These are phyloP conservation scores for Fopius arisanus DNA, from an alignment of 1,140 invertebrate species.

Conservation along the genomic window DNA sequence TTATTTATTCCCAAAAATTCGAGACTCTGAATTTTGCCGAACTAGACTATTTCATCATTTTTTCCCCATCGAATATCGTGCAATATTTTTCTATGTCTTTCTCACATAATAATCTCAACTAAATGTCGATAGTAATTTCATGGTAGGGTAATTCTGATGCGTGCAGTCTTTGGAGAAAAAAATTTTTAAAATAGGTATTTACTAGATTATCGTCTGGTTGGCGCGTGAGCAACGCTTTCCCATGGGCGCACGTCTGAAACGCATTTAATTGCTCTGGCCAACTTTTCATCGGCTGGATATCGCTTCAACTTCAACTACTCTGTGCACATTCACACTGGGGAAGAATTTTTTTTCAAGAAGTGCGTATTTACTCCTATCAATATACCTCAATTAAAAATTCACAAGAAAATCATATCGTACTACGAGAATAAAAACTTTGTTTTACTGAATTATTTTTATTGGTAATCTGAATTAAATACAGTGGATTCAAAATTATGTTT, in stretches of 20 bases:
- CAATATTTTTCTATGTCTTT: background rate
- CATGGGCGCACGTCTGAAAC: slow-evolving; percentile 31
- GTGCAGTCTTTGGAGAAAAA: slow-evolving; percentile 17
- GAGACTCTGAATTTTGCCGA: too few species aligned
- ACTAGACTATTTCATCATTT: too few species aligned
- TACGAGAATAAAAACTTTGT: too few species aligned
- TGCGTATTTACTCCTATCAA: too few species aligned
- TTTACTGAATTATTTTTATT: too few species aligned
- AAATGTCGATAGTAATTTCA: slow-evolving; percentile 14
- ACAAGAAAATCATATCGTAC: too few species aligned
- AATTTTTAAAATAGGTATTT: slow-evolving; percentile 7
- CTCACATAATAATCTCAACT: background rate
- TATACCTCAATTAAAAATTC: too few species aligned
- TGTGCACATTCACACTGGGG: background rate
- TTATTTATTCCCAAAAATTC: too few species aligned
- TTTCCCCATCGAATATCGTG: background rate
- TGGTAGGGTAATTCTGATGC: slow-evolving; percentile 13
- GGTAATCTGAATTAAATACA: too few species aligned
- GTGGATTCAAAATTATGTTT: too few species aligned
- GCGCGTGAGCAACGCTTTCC: slow-evolving; percentile 38
- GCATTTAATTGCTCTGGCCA: slow-evolving; percentile 40
- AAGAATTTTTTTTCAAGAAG: too few species aligned
- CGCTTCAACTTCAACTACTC: background rate
- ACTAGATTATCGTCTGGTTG: slow-evolving; percentile 27
- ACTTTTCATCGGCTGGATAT: slow-evolving; percentile 29